phyloP scores from a whole-genome alignment of 1,140 invertebrate species.

The Caerostris darwini region DNA sequence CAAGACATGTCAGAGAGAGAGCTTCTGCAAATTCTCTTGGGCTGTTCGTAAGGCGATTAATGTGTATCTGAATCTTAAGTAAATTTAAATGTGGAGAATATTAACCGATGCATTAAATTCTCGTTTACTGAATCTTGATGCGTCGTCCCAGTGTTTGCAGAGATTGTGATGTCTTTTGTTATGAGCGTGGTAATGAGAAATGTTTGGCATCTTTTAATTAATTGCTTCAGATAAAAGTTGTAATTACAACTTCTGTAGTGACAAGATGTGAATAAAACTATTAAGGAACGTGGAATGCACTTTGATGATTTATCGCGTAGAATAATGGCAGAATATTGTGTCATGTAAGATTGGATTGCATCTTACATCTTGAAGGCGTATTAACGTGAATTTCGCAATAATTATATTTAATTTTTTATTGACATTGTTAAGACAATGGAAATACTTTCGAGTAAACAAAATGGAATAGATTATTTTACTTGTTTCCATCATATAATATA shows the following conservation, averaged over 20 bases:
- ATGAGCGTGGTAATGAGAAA: neutral
- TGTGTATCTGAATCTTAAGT: conserved; percentile 26
- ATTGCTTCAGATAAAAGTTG: neutral
- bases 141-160: neutral
- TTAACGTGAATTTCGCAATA: too few relatives aligned
- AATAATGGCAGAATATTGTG: too few relatives aligned
- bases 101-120: conserved; percentile 29
- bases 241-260: neutral
- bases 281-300: neutral
- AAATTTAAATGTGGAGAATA: conserved; percentile 34
- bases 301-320: too few relatives aligned
- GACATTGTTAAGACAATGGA: too few relatives aligned
- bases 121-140: neutral
- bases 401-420: too few relatives aligned
- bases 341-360: too few relatives aligned
- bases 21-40: neutral
- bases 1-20: neutral
- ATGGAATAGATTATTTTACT: too few relatives aligned
- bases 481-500: too few relatives aligned
- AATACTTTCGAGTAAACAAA: too few relatives aligned
- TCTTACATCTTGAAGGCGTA: too few relatives aligned
- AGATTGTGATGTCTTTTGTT: neutral
- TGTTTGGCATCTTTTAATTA: neutral
- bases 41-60: conserved; percentile 11
- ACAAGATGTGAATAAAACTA: neutral